Base-by-base conservation (phyloP, 1,140 invertebrate species). In the Dendrolimus punctatus region DNA sequence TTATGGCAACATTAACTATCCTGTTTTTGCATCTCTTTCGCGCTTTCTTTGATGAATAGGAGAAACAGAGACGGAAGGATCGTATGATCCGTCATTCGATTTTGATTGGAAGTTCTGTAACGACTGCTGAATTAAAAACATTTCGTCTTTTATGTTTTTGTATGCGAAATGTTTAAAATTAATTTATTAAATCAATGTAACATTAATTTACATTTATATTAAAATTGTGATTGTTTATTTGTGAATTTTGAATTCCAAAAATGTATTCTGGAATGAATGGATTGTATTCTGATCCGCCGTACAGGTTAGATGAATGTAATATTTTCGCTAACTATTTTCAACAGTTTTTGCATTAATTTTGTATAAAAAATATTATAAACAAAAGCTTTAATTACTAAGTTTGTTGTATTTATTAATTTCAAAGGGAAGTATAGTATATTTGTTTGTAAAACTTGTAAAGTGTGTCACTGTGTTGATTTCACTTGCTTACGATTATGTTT, bases 181-280 rank as follows among this genome's bases (percentile, higher is more conserved):
- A 23, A 23, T 23, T 23, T 23, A 23, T 23, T 23, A 23, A 23
- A 23, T 23, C 23, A 23, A 23, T 23, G 1, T 58, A 49, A 9
- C 41, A 10, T 8, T 45, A 8, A 49, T 39, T 45, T 45, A 49
- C n/a, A 23, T 43, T 52, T 44, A 38, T 51, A 43, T 51, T 48
- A 60, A 66, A 61, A 43, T 49, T 58, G 55, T 55, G 55, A 55
- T 61, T 47, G 56, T 49, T 46, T 58, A 57, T 52, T 46, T 39
- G 52, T 53, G 42, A 50, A 51, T 57, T 62, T 49, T 23, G 23
- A 9, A 47, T 46, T 46, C 60, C 37, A 38, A 77, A 63, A 62
- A 85, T 85, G 82, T 83, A 80, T 66, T 67, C 71, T 41, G 63
- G 62, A 6, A 79, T 85, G 68, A 83, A 81, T 50, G 82, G 82